These are phyloP conservation scores for Gibbula magus DNA, from an alignment of 2,888 invertebrate species.

Conservation along the genomic window DNA sequence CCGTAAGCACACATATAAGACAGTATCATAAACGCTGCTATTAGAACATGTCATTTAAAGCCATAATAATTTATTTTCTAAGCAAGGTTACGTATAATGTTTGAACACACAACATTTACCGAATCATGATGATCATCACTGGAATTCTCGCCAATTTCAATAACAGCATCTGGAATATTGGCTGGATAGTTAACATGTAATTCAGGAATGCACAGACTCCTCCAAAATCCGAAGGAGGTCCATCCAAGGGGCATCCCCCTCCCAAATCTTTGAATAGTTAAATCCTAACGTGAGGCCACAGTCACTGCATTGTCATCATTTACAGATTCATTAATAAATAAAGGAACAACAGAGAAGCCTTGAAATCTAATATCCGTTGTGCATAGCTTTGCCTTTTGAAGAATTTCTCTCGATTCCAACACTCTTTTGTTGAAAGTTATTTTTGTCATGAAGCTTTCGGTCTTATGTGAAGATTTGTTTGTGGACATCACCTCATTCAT, in stretches of 20 bases:
- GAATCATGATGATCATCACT: neutral
- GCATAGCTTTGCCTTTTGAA: no score
- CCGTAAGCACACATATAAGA: no score
- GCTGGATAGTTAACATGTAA: conserved; percentile 14
- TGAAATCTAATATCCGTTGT: conserved; percentile 18
- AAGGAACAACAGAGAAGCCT: neutral
- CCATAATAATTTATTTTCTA: no score
- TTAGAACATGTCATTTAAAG: no score
- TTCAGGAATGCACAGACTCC: neutral
- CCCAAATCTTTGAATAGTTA: neutral
- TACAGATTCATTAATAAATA: conserved; percentile 5
- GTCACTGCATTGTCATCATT: neutral
- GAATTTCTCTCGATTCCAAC: no score
- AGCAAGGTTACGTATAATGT: no score
- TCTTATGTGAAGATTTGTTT: no score
- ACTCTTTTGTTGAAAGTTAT: no score
- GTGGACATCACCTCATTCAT: no score
- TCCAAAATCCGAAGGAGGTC: neutral
- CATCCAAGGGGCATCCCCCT: conserved; percentile 9
- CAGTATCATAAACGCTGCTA: no score
- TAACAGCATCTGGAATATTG: neutral
- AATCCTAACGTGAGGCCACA: neutral
- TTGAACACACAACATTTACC: neutral
- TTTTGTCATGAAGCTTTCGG: no score
- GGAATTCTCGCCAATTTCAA: neutral